Evolutionary conservation across 1,140 invertebrate species (phyloP), one percentile per base, ranked within the genome.

Genomic region (Sycophaga agraensis): DNA sequence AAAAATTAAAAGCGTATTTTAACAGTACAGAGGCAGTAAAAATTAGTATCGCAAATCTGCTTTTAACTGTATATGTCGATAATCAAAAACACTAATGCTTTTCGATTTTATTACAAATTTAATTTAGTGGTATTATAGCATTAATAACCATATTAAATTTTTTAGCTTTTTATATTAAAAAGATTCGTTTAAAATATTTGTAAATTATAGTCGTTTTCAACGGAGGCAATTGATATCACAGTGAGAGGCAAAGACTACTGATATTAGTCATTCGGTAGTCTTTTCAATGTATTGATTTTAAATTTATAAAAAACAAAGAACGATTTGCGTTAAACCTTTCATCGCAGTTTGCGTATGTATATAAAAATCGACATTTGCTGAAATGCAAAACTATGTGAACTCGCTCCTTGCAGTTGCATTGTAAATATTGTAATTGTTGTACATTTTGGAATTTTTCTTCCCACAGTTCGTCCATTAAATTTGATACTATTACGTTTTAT

Each of bases 161-260:
- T 31, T 31, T 31, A 31, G 11, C 28, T 31, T 4, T 11, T 31
- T 11, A 31, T 31, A 31, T 6, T 4, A 31, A 6, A 6, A 6
- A 6, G 5, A 6, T 31, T 31, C 6, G 17, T 34, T 35, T 22
- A 35, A 56, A 56, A 46, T 35, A 21, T 8, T 51, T n/a, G 8
- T 35, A 24, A 46, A 14, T 4, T 37, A 37, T 26, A 16, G 37
- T 48, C 35, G 46, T 50, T 63, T 50, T 58, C 35, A 42, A 58
- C 43, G 39, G 14, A 58, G 62, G 64, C 67, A 73, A 68, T 69
- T 61, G 37, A 66, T 72, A 74, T 73, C 69, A 71, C 67, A 70
- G 64, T 65, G 68, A 68, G 68, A 70, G 66, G 64, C 31, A 39
- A 55, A 60, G 55, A 56, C 60, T 59, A 64, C 35, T 50, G 40